A percentile compares a stretch with the other conserved stretches of the same genome.
These are phyloP conservation scores for Archips xylosteana DNA, from an alignment of 2,888 invertebrate genomes.

Conservation along the genomic window DNA sequence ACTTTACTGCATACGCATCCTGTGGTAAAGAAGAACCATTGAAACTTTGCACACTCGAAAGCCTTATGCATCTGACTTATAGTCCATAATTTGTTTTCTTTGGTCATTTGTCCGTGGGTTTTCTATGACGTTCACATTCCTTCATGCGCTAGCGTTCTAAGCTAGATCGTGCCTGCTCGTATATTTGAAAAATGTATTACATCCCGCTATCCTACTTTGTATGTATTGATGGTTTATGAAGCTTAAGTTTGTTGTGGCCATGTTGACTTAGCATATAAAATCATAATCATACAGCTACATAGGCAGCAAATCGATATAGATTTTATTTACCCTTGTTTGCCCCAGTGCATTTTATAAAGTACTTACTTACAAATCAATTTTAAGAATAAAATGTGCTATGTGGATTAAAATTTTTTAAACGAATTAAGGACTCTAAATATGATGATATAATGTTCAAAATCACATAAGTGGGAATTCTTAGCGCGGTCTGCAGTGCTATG, in stretches of 20 bases:
- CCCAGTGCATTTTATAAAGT: too few relatives aligned
- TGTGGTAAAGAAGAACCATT: slow-evolving; percentile 10
- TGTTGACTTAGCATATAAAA: background rate
- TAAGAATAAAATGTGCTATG: too few relatives aligned
- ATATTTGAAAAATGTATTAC: background rate
- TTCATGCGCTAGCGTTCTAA: slow-evolving; percentile 28
- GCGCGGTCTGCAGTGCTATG: too few relatives aligned
- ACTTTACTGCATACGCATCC: slow-evolving; percentile 19
- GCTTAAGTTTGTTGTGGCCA: background rate
- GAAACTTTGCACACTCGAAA: background rate
- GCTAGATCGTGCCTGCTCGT: background rate
- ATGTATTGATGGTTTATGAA: background rate
- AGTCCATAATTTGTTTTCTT: background rate
- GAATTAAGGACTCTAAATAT: too few relatives aligned
- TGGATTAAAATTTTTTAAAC: too few relatives aligned
- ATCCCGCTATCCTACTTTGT: background rate
- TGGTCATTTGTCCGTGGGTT: background rate
- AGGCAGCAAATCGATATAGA: too few relatives aligned
- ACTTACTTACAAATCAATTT: too few relatives aligned
- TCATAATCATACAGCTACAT: too few relatives aligned
- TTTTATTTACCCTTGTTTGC: too few relatives aligned
- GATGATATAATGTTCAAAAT: too few relatives aligned
- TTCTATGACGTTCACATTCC: slow-evolving; percentile 32
- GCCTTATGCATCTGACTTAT: background rate
- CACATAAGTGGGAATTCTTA: too few relatives aligned